These are phyloP conservation scores for Chaetophractus vellerosus DNA, from an alignment of 2,797 vertebrate species.

Conservation along the genomic window DNA sequence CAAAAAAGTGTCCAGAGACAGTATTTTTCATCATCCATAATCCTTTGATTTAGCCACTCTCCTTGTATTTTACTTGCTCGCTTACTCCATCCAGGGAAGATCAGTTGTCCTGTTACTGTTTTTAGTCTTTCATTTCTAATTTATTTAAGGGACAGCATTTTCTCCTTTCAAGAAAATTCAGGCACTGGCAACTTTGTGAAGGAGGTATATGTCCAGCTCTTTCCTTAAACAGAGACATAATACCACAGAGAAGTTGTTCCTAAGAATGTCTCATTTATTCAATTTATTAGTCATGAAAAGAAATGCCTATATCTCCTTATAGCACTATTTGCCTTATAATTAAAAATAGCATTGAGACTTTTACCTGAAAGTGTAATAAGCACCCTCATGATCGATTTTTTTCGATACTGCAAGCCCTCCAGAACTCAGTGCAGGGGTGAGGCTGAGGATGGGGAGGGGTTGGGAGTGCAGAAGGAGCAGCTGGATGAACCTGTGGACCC, in stretches of 20 bases:
- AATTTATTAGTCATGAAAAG: conserved; percentile 6
- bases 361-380: neutral
- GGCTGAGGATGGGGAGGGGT: neutral
- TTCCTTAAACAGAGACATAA: neutral
- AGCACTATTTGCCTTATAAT: neutral
- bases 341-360: conserved; percentile 57
- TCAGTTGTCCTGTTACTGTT: neutral
- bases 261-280: conserved; percentile 6
- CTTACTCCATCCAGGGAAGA: neutral
- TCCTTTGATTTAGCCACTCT: neutral
- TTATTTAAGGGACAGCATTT: conserved; percentile 2
- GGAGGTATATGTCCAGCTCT: neutral
- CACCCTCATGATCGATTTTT: neutral
- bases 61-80: neutral
- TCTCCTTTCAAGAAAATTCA: conserved; percentile 44
- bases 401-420: neutral
- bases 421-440: neutral
- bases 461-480: neutral
- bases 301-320: neutral
- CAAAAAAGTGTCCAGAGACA: neutral
- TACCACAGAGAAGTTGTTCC: neutral
- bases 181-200: neutral
- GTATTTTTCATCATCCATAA: neutral
- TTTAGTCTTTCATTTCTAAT: conserved; percentile 1
- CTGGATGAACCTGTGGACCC: neutral